Evolutionary conservation across 1,140 invertebrate species (phyloP), one percentile per base, ranked within the genome.

Genomic region (Ephestia elutella): DNA sequence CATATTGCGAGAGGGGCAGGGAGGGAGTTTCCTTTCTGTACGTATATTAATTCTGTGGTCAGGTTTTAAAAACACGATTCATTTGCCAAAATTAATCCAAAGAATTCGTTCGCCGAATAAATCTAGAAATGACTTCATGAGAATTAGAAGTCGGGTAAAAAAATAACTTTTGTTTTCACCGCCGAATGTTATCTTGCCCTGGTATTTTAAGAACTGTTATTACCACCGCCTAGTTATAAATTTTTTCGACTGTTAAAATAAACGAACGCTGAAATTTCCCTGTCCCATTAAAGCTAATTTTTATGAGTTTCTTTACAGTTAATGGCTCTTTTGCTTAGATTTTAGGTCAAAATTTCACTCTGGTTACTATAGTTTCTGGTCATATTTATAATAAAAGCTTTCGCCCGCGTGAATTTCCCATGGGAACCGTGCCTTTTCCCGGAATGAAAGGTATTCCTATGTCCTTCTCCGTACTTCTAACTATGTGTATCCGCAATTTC

Each of bases 141-240:
- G 30, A 32, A 25, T 35, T 35, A 35, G 32, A 35, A 35, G 32
- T 35, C 32, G 8, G 32, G 32, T 35, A 35, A 10, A 32, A 32
- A 32, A 44, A 44, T 44, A 44, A 44, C 38, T 32, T 32, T 32
- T 32, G 38, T 17, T 44, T 44, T 44, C 13, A 15, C 15, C 13
- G 38, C n/a, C 13, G 38, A 15, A 15, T 44, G n/a, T 44, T 44
- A 44, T n/a, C 38, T n/a, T 44, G n/a, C 1, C 38, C 38, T 17
- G 10, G 38, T 15, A 44, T 44, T 44, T 44, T 44, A 44, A 44
- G 38, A 44, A 44, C 32, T 38, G 38, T 44, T 44, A 44, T 44
- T 44, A 15, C 38, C 38, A 15, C 15, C 38, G n/a, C 38, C 2
- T 5, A 15, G 38, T 44, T 15, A 44, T 44, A 44, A 15, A 38